These are phyloP conservation scores for Thamnophis sirtalis DNA, from an alignment of 2,113 vertebrate genomes.

Conservation along the genomic window DNA sequence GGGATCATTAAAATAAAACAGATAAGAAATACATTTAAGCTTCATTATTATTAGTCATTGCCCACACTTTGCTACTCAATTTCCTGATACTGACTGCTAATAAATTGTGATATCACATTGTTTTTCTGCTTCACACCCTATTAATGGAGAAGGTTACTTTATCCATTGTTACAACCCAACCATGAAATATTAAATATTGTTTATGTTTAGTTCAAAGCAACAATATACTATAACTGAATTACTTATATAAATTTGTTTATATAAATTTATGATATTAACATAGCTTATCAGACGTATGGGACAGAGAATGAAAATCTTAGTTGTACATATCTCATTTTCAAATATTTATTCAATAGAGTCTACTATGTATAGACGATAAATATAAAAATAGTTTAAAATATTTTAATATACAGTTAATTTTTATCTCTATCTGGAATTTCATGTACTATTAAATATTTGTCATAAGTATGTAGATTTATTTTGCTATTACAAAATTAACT, in stretches of 20 bases:
- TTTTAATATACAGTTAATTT: not conserved
- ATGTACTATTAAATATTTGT: not conserved
- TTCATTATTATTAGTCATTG: not conserved
- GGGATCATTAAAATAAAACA: not conserved
- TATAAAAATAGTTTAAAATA: not conserved
- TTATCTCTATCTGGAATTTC: not conserved
- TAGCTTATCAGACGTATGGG: not conserved
- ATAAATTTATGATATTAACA: not conserved
- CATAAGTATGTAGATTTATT: not conserved
- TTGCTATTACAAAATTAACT: slow-evolving; percentile 9
- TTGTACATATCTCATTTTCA: not conserved
- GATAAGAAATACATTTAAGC: not conserved
- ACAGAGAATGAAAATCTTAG: not conserved
- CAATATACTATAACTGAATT: not conserved
- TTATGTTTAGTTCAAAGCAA: not conserved
- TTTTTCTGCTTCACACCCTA: too few relatives aligned
- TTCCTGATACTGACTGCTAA: not conserved
- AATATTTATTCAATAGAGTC: not conserved
- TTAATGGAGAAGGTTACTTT: not conserved
- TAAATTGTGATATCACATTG: not conserved
- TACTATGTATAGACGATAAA: not conserved
- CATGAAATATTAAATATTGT: not conserved
- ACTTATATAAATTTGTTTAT: not conserved
- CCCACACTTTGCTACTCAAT: not conserved
- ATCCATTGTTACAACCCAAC: not conserved